Evolutionary conservation across 2,113 vertebrate species (phyloP).

Genomic region (Ageneiosus marmoratus): DNA sequence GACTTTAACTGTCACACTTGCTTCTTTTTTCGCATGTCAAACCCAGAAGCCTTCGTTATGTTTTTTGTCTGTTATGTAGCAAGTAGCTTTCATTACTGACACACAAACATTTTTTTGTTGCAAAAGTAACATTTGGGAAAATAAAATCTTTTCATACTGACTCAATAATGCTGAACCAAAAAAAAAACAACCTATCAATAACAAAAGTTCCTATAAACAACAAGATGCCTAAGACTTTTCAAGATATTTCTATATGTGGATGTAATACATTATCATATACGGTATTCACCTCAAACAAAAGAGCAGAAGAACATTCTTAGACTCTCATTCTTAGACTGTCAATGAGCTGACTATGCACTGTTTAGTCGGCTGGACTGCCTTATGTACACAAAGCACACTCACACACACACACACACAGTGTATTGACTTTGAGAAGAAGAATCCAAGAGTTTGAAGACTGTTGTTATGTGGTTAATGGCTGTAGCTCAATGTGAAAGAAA

Average conservation of each 20-base stretch:
- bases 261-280: background rate
- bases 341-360: background rate
- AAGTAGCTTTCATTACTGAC: no score
- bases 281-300: background rate
- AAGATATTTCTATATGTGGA: background rate
- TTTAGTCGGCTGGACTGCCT: background rate
- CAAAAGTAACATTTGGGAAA: no score
- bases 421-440: slow-evolving; percentile 6
- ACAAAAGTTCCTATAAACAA: no score
- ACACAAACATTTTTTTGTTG: no score
- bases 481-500: background rate
- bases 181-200: no score
- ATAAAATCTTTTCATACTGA: no score
- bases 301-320: background rate
- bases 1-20: no score
- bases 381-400: background rate
- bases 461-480: slow-evolving; percentile 21
- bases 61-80: no score
- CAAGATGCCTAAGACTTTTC: background rate
- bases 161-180: no score
- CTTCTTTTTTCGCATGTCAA: no score
- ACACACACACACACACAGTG: background rate
- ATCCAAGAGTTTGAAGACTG: background rate
- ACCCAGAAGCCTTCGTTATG: no score
- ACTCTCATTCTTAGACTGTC: background rate